Evolutionary conservation across 2,113 vertebrate genomes (phyloP).

Genomic region (Neolamprologus toae): DNA sequence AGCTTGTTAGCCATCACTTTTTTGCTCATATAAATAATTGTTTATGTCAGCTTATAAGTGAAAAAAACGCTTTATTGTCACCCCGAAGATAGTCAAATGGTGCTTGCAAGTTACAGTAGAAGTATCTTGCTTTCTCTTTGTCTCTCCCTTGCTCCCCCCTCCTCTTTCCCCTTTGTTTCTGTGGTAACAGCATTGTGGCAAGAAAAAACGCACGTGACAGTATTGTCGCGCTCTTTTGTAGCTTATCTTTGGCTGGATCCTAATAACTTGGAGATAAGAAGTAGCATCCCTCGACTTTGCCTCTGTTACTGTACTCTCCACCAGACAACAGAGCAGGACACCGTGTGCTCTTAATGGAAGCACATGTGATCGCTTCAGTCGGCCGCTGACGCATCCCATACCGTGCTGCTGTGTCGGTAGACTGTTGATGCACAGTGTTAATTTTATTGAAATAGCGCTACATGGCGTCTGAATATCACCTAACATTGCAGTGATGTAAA

Average conservation of each 20-base stretch:
- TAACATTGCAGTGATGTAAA: background rate
- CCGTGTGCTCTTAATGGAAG: background rate
- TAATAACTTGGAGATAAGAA: slow-evolving; percentile 3
- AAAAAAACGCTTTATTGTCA: background rate
- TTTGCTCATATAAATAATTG: background rate
- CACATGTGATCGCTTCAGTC: slow-evolving; percentile 17
- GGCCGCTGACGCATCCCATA: background rate
- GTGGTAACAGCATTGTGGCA: background rate
- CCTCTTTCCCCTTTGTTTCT: background rate
- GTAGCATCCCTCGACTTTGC: background rate
- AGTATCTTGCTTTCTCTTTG: slow-evolving; percentile 2
- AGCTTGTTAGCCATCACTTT: background rate
- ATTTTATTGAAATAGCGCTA: background rate
- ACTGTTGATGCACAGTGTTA: background rate
- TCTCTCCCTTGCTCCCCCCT: background rate
- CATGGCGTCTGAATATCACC: background rate
- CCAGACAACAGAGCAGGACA: slow-evolving; percentile 7
- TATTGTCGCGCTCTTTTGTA: background rate
- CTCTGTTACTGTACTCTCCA: background rate
- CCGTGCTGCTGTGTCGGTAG: background rate
- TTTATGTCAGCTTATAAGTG: background rate
- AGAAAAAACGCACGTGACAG: background rate
- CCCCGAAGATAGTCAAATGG: background rate
- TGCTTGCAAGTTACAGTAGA: background rate
- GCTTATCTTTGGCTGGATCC: background rate